Evolutionary conservation across 1,140 invertebrate species (phyloP), one percentile per base, ranked within the genome.

Genomic region (Palaemon carinicauda): DNA sequence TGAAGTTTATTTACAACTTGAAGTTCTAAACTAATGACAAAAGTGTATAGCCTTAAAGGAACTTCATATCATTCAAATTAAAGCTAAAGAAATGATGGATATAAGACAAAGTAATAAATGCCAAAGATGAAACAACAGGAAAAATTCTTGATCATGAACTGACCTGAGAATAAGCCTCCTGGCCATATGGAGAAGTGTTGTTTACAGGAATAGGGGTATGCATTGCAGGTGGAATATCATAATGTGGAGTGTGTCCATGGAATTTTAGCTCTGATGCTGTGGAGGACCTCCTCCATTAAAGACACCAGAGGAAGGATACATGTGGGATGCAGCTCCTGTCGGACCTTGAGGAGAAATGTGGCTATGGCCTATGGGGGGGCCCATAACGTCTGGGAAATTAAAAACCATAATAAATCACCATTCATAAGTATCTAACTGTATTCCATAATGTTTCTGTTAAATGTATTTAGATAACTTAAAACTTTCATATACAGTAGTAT

Each of bases 81-180:
- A 27, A 54, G 7, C 41, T 21, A 77, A 5, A 5, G 0, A 9
- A 33, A 7, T 27, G 60, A 33, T 4, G 7, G 41, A 41, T 41
- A 12, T 0, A 41, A 41, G 41, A 4, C 41, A 41, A 41, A 12
- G 3, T 12, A 41, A 1, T 12, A 9, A 41, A 41, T 5, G 41
- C 7, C 12, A 7, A 41, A 1, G 41, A 41, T 41, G 41, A 41
- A 41, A 41, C 41, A 41, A 9, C 0, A 41, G 12, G 5, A 41
- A 9, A 9, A 41, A 41, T 5, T 41, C 41, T 41, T 41, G 1
- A 41, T 41, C 9, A 41, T 41, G 3, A 41, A 81, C 80, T n/a
- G 3, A 88, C 87, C 80, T 88, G 87, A 56, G 73, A 52, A 53
- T 83, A 88, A 4, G 80, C 56, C n/a, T 88, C 87, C 17, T 71